phyloP scores from a whole-genome alignment of 1,140 invertebrate genomes.

The Pantala flavescens region DNA sequence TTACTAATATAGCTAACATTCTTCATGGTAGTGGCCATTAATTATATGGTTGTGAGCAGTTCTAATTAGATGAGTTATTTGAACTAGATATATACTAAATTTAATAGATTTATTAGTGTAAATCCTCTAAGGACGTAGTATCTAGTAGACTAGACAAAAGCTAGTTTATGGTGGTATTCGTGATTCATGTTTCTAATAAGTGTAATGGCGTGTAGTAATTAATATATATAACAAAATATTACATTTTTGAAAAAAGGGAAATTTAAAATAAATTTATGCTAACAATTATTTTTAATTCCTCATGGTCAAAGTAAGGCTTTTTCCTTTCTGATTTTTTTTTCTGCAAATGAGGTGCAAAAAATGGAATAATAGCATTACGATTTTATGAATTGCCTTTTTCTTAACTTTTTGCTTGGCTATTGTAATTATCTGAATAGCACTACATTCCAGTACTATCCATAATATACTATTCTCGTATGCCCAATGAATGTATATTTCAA shows the following conservation, averaged over 20 bases:
- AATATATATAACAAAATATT: background rate
- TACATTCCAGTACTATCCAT: too few species aligned
- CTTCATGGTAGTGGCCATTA: background rate
- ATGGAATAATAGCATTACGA: too few species aligned
- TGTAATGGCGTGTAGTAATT: background rate
- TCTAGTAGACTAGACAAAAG: background rate
- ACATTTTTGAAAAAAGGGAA: background rate
- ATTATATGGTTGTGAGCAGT: background rate
- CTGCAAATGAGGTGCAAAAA: too few species aligned
- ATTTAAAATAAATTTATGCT: background rate
- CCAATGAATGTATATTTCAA: too few species aligned
- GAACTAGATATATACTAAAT: background rate
- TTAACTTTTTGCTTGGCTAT: too few species aligned
- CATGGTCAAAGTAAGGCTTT: too few species aligned
- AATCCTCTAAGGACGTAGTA: background rate
- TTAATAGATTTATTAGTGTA: background rate
- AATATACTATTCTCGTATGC: too few species aligned
- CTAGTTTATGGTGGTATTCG: background rate
- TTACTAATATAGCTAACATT: background rate
- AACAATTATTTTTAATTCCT: too few species aligned
- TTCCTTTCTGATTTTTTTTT: too few species aligned
- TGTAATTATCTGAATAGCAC: too few species aligned
- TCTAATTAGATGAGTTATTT: background rate
- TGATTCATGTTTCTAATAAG: background rate
- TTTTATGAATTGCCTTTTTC: too few species aligned